These are phyloP conservation scores for Mantis religiosa DNA, from an alignment of 2,888 invertebrate species.

Conservation along the genomic window DNA sequence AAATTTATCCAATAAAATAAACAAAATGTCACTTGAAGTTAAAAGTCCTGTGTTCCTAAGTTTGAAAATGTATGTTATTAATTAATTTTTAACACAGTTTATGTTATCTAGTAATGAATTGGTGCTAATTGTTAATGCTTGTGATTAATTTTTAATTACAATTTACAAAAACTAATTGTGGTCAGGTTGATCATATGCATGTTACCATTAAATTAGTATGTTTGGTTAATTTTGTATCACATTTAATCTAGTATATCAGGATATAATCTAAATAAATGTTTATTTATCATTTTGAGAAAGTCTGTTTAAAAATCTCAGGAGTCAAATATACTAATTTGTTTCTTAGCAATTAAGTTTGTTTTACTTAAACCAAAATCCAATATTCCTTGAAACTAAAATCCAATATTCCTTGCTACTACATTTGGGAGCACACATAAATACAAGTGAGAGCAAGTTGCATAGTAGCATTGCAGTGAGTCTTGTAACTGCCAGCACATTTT, in stretches of 20 bases:
- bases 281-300: not conserved
- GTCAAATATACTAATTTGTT: not conserved
- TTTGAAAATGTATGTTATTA: not conserved
- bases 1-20: not conserved
- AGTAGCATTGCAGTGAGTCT: too few relatives aligned
- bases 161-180: not conserved
- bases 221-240: not conserved
- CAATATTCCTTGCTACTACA: not conserved
- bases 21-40: not conserved
- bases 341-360: not conserved
- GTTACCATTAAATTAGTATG: not conserved
- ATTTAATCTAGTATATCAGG: not conserved
- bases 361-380: not conserved
- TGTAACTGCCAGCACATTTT: too few relatives aligned
- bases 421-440: too few relatives aligned
- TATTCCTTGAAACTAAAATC: not conserved
- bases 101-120: not conserved
- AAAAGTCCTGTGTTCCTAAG: not conserved
- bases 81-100: not conserved
- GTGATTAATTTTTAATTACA: not conserved
- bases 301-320: not conserved
- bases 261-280: not conserved
- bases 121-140: not conserved
- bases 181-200: not conserved
- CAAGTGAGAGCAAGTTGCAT: too few relatives aligned